Evolutionary conservation across 2,113 vertebrate genomes (phyloP).

Genomic region (Brachyhypopomus occidentalis): DNA sequence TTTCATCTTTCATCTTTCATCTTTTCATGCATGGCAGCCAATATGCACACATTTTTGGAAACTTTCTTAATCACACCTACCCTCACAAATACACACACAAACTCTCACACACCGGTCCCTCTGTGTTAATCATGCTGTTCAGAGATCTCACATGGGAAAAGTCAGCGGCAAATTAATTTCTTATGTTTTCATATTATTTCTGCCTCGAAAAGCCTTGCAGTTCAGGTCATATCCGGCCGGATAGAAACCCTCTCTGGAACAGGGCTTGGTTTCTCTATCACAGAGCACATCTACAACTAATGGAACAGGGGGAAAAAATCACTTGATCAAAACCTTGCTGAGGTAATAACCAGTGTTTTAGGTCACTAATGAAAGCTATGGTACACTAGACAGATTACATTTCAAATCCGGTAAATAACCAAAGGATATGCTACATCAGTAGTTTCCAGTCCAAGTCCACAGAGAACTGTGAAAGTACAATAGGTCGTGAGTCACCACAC

Average conservation of each 20-base stretch:
- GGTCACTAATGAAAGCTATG: not conserved
- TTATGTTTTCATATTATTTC: not conserved
- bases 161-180: not conserved
- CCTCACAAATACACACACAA: not conserved
- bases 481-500: no score
- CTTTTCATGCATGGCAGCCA: no score
- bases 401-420: no score
- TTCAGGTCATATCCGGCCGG: not conserved
- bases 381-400: not conserved
- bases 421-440: no score
- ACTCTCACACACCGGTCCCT: not conserved
- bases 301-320: not conserved
- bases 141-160: not conserved
- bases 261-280: not conserved
- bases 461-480: no score
- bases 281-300: not conserved
- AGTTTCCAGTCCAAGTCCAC: no score
- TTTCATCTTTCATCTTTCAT: no score
- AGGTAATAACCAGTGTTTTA: conserved; percentile 3
- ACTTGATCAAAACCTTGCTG: not conserved
- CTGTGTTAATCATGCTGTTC: not conserved
- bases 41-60: not conserved
- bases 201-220: not conserved
- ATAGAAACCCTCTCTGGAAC: not conserved
- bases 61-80: conserved; percentile 21